These are phyloP conservation scores for Parelbella ahira DNA, from an alignment of 2,888 invertebrate species.

Conservation along the genomic window DNA sequence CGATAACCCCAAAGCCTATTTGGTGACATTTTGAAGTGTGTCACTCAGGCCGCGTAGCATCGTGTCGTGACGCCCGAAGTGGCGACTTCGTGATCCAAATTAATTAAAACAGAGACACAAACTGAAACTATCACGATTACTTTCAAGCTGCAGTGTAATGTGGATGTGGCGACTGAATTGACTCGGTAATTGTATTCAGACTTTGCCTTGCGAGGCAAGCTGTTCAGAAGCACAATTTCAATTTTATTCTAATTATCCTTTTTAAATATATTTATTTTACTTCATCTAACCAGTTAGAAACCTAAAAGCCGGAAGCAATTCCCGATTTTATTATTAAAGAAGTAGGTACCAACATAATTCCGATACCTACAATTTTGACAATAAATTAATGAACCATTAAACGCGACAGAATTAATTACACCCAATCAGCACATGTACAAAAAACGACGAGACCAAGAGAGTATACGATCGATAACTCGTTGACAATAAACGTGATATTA, in stretches of 20 bases:
- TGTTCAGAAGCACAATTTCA: too few relatives aligned
- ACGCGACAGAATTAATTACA: too few relatives aligned
- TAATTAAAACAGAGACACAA: conserved; percentile 78
- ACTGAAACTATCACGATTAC: conserved; percentile 74
- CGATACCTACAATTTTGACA: too few relatives aligned
- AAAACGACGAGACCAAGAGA: too few relatives aligned
- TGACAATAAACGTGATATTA: conserved; percentile 28
- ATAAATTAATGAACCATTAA: too few relatives aligned
- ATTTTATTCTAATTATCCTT: too few relatives aligned
- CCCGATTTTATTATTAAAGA: too few relatives aligned
- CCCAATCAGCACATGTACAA: too few relatives aligned
- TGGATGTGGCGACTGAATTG: conserved; percentile 46
- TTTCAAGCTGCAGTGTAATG: conserved; percentile 46
- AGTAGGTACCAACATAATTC: too few relatives aligned
- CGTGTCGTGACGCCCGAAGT: conserved; percentile 75
- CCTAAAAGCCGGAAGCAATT: too few relatives aligned
- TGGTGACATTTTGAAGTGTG: conserved; percentile 79
- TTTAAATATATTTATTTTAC: too few relatives aligned
- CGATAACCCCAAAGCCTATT: conserved; percentile 62
- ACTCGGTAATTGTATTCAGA: conserved; percentile 22
- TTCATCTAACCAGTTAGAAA: too few relatives aligned
- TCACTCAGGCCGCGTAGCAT: conserved; percentile 64
- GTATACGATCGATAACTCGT: conserved; percentile 22
- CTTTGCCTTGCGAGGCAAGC: neutral
- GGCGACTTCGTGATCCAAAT: conserved; percentile 80